Conservation (phyloP, 2,888 invertebrate genomes). For the Tenthredo mesomela region DNA sequence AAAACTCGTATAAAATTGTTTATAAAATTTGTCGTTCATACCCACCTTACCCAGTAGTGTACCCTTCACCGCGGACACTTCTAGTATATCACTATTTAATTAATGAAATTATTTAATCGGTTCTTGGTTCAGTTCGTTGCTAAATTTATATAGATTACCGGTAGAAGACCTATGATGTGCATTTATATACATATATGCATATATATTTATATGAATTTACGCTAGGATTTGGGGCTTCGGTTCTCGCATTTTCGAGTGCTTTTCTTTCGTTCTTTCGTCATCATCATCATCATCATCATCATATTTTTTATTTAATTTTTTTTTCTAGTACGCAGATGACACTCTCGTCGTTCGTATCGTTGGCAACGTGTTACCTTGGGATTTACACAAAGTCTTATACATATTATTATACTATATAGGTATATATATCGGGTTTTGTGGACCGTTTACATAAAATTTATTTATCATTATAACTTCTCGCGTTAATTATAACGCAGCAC, state of each 20-base stretch:
- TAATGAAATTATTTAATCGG: background rate
- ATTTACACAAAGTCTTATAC: background rate
- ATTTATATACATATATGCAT: slow-evolving; percentile 5
- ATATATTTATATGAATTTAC: background rate
- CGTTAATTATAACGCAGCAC: background rate
- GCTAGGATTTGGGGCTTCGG: background rate
- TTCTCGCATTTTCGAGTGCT: background rate
- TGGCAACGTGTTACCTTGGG: slow-evolving; percentile 1
- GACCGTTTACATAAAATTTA: slow-evolving; percentile 10
- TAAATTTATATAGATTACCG: background rate
- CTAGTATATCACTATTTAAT: background rate
- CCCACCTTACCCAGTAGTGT: too few species aligned
- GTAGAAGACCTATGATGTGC: background rate
- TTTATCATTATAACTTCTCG: background rate
- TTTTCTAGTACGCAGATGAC: background rate
- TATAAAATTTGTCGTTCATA: slow-evolving; percentile 17
- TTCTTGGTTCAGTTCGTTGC: background rate
- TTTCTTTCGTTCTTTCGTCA: too few species aligned
- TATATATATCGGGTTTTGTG: background rate
- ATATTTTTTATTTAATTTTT: too few species aligned
- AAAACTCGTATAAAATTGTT: slow-evolving; percentile 66
- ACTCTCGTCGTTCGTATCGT: background rate
- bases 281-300: too few species aligned
- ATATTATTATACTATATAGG: background rate
- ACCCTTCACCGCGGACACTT: background rate